Base-by-base conservation (phyloP, 1,140 invertebrate species). In the Caenorhabditis briggsae region DNA sequence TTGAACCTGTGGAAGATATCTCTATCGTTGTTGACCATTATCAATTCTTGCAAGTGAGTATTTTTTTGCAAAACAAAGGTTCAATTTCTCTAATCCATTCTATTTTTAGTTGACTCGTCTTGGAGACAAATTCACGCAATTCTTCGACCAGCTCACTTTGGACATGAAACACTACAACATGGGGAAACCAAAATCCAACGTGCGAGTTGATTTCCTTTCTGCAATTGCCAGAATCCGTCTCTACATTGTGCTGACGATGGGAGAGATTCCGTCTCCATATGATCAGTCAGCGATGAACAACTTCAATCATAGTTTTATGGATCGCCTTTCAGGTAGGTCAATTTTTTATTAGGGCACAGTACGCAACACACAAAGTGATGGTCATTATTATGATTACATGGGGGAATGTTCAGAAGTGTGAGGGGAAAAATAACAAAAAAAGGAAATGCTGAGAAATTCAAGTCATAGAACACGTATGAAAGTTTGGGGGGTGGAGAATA, bases 21-120 rank as follows among this genome's bases (percentile, higher is more conserved):
- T 43, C 59, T n/a, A 55, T 89, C n/a, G 64, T 85, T n/a, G 43
- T 90, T 16, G 90, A 90, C 55, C 90, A 90, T 78, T 90, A 87
- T 65, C 90, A 90, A 70, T 90, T 90, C 55, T 61, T 89, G 25
- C 90, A 90, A 59, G 85, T 86, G 33, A 25, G 59, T 55, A n/a
- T n/a, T n/a, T 58, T n/a, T 2, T 18, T 18, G 23, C 18, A n/a
- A 18, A 5, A 82, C 58, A 25, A 53, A 11, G 14, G 41, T 43
- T 18, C 41, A 20, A 43, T 3, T 41, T 41, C 0, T 8, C 18
- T 25, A 82, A 48, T 12, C 11, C 18, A 82, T 2, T 3, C 9
- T 18, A 9, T 83, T 82, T 86, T 43, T 56, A 86, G 85, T 61
- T 87, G 33, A 84, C 83, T 12, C 86, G 86, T 0, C 65, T 87